Evolutionary conservation across 2,888 invertebrate genomes (phyloP).

Genomic region (Scaptomyza cyrtandrae): DNA sequence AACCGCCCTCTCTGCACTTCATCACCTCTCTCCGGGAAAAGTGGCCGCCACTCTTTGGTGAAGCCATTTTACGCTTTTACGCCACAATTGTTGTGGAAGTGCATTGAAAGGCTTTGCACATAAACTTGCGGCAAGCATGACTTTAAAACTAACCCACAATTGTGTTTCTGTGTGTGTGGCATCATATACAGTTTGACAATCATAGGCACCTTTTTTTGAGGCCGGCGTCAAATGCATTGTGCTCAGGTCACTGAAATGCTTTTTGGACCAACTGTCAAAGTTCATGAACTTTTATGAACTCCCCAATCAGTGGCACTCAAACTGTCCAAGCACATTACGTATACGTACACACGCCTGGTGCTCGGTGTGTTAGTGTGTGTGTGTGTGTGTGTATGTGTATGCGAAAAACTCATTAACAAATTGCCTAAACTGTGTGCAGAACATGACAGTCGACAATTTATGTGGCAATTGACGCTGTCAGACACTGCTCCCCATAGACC

Average conservation of each 20-base stretch:
- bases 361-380: background rate
- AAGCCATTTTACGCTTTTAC: slow-evolving; percentile 78
- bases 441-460: slow-evolving; percentile 62
- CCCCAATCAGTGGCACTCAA: slow-evolving; percentile 57
- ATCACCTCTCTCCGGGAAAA: background rate
- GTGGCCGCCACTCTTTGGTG: slow-evolving; percentile 39
- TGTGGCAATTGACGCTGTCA: slow-evolving; percentile 64
- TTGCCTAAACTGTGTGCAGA: slow-evolving; percentile 54
- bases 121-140: slow-evolving; percentile 63
- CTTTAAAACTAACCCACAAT: slow-evolving; percentile 76
- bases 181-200: slow-evolving; percentile 62
- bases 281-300: slow-evolving; percentile 70
- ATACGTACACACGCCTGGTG: slow-evolving; percentile 9
- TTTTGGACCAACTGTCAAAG: slow-evolving; percentile 64
- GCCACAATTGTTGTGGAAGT: slow-evolving; percentile 78
- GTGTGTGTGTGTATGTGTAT: background rate
- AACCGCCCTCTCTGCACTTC: background rate
- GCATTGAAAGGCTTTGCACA: slow-evolving; percentile 62
- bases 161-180: slow-evolving; percentile 30
- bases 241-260: slow-evolving; percentile 62
- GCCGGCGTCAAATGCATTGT: slow-evolving; percentile 71
- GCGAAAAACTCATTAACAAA: slow-evolving; percentile 75
- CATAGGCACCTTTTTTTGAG: slow-evolving; percentile 56
- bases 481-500: slow-evolving; percentile 44
- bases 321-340: slow-evolving; percentile 35